A percentile compares a stretch with the other conserved stretches of the same genome.
phyloP scores from a whole-genome alignment of 2,797 vertebrate genomes.

The Notolabrus celidotus region DNA sequence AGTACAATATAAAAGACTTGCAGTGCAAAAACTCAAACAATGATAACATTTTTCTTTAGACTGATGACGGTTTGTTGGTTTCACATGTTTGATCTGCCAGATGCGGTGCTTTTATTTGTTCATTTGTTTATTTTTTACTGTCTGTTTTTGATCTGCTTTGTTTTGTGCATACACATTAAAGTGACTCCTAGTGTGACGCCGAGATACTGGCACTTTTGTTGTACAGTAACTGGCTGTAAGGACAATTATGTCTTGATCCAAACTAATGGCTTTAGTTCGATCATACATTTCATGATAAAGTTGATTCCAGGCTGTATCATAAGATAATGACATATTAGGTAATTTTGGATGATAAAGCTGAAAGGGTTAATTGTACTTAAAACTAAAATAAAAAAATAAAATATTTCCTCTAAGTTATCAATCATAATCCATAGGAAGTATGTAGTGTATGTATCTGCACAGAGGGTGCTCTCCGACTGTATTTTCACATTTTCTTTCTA shows the following conservation, averaged over 20 bases:
- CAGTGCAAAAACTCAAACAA: constrained; percentile 34
- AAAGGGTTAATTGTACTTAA: too few relatives aligned
- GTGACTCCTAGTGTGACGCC: neutral
- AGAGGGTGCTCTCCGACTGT: too few relatives aligned
- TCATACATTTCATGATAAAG: neutral
- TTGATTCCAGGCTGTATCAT: neutral
- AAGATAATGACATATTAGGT: neutral
- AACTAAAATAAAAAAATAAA: too few relatives aligned
- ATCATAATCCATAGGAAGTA: too few relatives aligned
- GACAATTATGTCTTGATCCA: neutral
- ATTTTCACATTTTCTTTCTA: too few relatives aligned
- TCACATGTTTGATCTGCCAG: constrained; percentile 18
- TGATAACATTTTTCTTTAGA: constrained; percentile 22
- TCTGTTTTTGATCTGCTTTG: neutral
- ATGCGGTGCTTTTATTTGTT: constrained; percentile 18
- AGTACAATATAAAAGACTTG: constrained; percentile 35
- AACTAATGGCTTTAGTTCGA: neutral
- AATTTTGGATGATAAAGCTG: too few relatives aligned
- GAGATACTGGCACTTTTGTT: neutral
- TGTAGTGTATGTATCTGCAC: too few relatives aligned
- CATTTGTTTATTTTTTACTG: neutral
- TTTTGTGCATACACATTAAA: neutral
- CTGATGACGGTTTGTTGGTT: constrained; percentile 12
- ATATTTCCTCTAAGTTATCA: too few relatives aligned
- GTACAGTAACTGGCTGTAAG: neutral